Evolutionary conservation across 2,797 vertebrate genomes (phyloP).

Genomic region (Ataeniobius toweri): DNA sequence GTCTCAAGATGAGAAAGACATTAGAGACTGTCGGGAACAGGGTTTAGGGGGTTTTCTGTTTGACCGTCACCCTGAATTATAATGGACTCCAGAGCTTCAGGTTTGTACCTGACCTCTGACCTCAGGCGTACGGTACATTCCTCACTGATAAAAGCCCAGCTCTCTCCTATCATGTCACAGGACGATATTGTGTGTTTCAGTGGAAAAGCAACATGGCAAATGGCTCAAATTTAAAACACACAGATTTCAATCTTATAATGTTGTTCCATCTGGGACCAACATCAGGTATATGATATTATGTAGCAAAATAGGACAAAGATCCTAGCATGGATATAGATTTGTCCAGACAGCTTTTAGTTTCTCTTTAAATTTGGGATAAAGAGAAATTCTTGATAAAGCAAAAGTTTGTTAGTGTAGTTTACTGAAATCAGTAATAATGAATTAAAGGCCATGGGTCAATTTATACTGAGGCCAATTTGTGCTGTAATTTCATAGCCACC

Average conservation of each 20-base stretch:
- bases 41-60: background rate
- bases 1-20: background rate
- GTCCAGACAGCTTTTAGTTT: too few species aligned
- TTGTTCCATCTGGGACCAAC: background rate
- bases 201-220: background rate
- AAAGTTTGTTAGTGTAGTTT: background rate
- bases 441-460: background rate
- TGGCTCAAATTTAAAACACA: background rate
- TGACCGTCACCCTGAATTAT: slow-evolving; percentile 1
- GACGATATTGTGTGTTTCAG: background rate
- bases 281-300: background rate
- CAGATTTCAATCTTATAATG: background rate
- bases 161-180: background rate
- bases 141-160: background rate
- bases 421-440: background rate
- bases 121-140: background rate
- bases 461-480: background rate
- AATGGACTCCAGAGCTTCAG: background rate
- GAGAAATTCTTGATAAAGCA: background rate
- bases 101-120: slow-evolving; percentile 21
- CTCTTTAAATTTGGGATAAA: too few species aligned
- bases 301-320: background rate
- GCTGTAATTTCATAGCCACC: background rate
- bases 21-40: slow-evolving; percentile 11
- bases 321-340: background rate